Evolutionary conservation across 53 echinoderm and acorn worm genomes (phyloP), one percentile per base, ranked within the genome.

Genomic region (Astropecten irregularis): DNA sequence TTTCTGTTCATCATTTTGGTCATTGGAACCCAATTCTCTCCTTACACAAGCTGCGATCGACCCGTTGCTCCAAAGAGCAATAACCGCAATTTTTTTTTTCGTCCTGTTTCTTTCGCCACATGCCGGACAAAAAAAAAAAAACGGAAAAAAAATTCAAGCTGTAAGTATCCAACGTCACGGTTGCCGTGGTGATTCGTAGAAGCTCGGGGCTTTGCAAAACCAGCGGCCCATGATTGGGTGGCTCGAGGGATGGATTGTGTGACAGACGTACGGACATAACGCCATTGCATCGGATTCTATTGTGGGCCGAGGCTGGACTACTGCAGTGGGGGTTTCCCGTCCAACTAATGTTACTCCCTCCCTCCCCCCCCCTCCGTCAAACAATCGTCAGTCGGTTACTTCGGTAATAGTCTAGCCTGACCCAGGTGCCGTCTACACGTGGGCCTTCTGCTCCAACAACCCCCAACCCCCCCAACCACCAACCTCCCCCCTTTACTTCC

Each of bases 121-220:
- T n/a, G n/a, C n/a, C n/a, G 38, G 21, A 36, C 36, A 35, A 21
- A 32, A 34, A 66, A 21, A 38, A 22, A 42, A 9, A 18, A 26
- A 10, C 10, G 5, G 28, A 74, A 74, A 71, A 74, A 57, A 23
- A 39, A 57, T 30, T 6, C 39, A 53, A 34, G 34, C 32, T 20
- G 60, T 34, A 79, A 62, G 40, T 61, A 79, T 79, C 79, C 79
- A 79, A 79, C 79, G 79, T 79, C 79, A 79, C 29, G 25, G 42
- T 79, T 62, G 32, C 61, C 60, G 32, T 79, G 62, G 79, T 26
- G 47, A 79, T 62, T 47, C 44, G 40, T 42, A 62, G 42, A 79
- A 79, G 79, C 79, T 79, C 30, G 47, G 79, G 62, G 79, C 79
- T 62, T 79, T 32, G 31, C 31, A 14, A 62, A 61, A 79, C 60